Evolutionary conservation across 2,113 vertebrate species (phyloP).

Genomic region (Geococcyx californianus): DNA sequence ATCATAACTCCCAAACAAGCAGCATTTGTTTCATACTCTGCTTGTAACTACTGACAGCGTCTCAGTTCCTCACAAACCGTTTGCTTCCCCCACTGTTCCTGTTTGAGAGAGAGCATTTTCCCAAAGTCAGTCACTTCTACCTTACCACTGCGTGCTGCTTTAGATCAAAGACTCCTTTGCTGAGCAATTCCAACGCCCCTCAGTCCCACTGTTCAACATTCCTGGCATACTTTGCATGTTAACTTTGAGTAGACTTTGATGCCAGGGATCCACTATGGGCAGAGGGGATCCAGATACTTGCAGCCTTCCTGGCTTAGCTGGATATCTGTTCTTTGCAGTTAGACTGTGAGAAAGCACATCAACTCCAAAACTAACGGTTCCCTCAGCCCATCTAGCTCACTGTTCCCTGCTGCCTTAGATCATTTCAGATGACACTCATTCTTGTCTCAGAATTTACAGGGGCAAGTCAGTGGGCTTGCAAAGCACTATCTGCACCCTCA

Average conservation of each 20-base stretch:
- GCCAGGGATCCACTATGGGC: background rate
- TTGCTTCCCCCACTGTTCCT: background rate
- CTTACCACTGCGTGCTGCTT: background rate
- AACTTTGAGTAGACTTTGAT: background rate
- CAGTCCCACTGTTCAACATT: background rate
- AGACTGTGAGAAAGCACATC: background rate
- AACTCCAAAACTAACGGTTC: background rate
- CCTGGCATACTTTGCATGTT: background rate
- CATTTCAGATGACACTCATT: background rate
- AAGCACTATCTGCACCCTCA: background rate
- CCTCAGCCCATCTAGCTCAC: background rate
- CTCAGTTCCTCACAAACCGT: background rate
- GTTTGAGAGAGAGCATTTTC: background rate
- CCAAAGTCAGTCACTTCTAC: background rate
- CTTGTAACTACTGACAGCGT: background rate
- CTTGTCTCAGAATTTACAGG: slow-evolving; percentile 32
- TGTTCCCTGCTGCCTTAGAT: background rate
- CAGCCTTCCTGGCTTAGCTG: background rate
- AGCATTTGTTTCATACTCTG: background rate
- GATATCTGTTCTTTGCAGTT: background rate
- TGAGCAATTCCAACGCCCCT: background rate
- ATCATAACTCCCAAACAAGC: background rate
- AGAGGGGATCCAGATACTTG: background rate
- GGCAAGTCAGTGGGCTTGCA: background rate
- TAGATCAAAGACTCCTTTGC: background rate